phyloP scores from a whole-genome alignment of 2,888 invertebrate species.

The Octodonta nipae region DNA sequence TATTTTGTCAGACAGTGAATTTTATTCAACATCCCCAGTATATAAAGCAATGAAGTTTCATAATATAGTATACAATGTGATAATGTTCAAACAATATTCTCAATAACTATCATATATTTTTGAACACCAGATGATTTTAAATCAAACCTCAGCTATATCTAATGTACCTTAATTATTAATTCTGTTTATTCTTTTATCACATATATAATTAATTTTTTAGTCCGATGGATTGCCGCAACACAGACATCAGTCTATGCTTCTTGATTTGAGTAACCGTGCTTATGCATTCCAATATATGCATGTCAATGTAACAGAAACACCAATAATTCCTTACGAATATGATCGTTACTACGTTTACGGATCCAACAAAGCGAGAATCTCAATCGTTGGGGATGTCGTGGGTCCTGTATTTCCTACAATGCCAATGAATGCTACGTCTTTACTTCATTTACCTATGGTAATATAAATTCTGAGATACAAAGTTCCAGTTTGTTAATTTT shows the following conservation, averaged over 20 bases:
- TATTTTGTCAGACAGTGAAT: too few species aligned
- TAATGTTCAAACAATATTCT: too few species aligned
- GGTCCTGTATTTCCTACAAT: conserved; percentile 86
- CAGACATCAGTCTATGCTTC: conserved; percentile 79
- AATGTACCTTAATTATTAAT: background rate
- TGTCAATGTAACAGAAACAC: conserved; percentile 86
- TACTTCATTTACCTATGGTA: conserved; percentile 64
- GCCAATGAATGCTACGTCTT: conserved; percentile 76
- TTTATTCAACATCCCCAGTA: too few species aligned
- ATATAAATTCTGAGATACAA: too few species aligned
- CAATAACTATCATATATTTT: too few species aligned
- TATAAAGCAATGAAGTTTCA: too few species aligned
- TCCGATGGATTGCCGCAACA: conserved; percentile 85
- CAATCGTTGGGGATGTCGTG: conserved; percentile 80
- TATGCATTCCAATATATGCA: conserved; percentile 90
- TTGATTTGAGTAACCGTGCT: conserved; percentile 84
- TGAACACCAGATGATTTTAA: too few species aligned
- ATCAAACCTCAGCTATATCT: background rate
- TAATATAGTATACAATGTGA: too few species aligned
- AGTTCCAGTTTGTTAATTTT: too few species aligned
- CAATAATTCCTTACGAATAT: conserved; percentile 81
- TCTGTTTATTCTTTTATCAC: background rate
- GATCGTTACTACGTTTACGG: conserved; percentile 84
- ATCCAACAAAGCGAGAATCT: conserved; percentile 73
- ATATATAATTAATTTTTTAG: conserved; percentile 29